Percentiles rank a stretch among this genome's conserved stretches.
Conservation (phyloP, 2,797 vertebrate genomes). For the Ctenopoma kingsleyae region DNA sequence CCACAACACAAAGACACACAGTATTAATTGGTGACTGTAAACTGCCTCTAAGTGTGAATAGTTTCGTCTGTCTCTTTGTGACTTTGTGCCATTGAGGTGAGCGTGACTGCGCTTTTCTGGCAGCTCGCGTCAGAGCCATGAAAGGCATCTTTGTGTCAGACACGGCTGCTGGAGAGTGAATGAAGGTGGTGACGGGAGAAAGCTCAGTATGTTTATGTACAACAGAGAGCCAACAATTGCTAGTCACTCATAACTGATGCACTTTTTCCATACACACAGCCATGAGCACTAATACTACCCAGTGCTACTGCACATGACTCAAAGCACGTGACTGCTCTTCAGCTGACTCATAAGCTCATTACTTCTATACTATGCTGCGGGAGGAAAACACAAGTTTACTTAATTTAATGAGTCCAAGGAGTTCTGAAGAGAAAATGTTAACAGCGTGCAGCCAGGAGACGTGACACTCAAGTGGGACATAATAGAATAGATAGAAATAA, state of each 20-base stretch:
- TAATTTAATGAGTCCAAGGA: neutral
- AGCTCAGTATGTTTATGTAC: constrained; percentile 55
- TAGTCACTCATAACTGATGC: constrained; percentile 4
- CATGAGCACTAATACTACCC: constrained; percentile 13
- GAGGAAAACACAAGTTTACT: constrained; percentile 2
- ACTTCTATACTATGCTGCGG: constrained; percentile 19
- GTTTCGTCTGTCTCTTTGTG: too few species aligned
- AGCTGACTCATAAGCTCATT: constrained; percentile 53
- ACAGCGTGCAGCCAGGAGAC: neutral
- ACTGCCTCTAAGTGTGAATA: too few species aligned
- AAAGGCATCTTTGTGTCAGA: constrained; percentile 63
- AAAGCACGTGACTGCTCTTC: constrained; percentile 40
- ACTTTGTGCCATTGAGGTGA: neutral
- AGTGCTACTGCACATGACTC: constrained; percentile 34
- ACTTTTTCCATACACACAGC: constrained; percentile 9
- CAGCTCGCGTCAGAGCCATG: constrained; percentile 34
- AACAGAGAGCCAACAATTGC: constrained; percentile 36
- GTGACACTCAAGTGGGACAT: neutral
- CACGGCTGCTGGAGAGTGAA: constrained; percentile 21
- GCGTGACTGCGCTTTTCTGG: neutral
- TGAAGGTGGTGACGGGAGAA: constrained; percentile 35
- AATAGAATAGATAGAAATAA: neutral
- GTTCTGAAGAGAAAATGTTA: neutral
- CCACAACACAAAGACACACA: too few species aligned
- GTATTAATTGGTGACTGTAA: too few species aligned